Evolutionary conservation across 2,113 vertebrate genomes (phyloP).

Genomic region (Lepidothrix coronata): DNA sequence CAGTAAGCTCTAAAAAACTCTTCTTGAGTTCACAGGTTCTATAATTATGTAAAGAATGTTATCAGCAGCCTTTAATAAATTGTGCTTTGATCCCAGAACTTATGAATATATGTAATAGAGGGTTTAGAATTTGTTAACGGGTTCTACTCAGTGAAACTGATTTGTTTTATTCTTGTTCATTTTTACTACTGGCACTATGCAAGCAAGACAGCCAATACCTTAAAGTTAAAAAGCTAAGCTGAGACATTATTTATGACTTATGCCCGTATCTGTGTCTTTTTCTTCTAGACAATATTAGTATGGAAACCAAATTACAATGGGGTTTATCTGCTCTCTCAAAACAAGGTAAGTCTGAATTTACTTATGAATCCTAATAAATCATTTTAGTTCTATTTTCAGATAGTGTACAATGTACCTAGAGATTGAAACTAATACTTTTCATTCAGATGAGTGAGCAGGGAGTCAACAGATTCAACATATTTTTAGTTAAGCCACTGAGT

Average conservation of each 20-base stretch:
- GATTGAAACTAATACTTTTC: not conserved
- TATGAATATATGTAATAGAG: not conserved
- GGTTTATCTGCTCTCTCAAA: slow-evolving; percentile 70
- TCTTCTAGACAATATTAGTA: slow-evolving; percentile 61
- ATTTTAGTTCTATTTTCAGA: not conserved
- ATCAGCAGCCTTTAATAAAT: not conserved
- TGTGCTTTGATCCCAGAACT: not conserved
- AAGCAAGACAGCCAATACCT: not conserved
- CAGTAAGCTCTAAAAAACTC: not conserved
- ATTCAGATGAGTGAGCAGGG: not conserved
- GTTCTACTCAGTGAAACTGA: not conserved
- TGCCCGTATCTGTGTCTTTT: slow-evolving; percentile 18
- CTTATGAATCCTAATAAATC: not conserved
- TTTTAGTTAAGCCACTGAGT: not conserved
- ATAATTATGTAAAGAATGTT: not conserved
- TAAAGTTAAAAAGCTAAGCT: not conserved
- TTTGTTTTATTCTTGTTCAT: not conserved
- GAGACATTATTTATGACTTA: not conserved
- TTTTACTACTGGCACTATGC: not conserved
- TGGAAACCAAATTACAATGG: slow-evolving; percentile 71
- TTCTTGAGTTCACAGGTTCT: not conserved
- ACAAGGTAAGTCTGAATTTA: slow-evolving; percentile 69
- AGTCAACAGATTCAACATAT: not conserved
- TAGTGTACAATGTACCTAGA: fast-evolving
- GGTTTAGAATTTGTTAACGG: not conserved